phyloP scores from a whole-genome alignment of 2,888 invertebrate species.

The Xestoiulus laeticollis region DNA sequence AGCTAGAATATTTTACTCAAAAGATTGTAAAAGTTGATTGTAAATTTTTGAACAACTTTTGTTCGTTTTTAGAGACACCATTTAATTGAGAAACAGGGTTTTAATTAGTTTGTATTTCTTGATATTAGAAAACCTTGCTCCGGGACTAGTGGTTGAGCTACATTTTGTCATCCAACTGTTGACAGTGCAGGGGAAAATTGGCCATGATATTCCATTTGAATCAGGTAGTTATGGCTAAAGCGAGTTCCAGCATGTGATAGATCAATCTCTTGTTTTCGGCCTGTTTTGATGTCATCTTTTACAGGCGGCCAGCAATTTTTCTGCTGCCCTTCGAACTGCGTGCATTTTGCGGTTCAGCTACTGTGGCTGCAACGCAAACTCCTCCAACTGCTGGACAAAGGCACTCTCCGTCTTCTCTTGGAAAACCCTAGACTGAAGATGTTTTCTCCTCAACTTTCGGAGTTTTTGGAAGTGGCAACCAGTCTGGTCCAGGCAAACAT shows the following conservation, averaged over 20 bases:
- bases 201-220: not conserved
- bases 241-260: not conserved
- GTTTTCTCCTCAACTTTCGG: slow-evolving; percentile 70
- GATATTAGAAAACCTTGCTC: slow-evolving; percentile 67
- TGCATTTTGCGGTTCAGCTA: slow-evolving; percentile 78
- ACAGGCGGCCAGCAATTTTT: slow-evolving; percentile 1
- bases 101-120: slow-evolving; percentile 3
- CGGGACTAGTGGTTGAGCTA: slow-evolving; percentile 75
- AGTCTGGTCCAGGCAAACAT: not conserved
- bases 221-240: not conserved
- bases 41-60: not conserved
- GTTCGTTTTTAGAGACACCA: not conserved
- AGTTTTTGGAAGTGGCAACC: not conserved
- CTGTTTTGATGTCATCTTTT: not conserved
- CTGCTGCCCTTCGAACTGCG: slow-evolving; percentile 68
- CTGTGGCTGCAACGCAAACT: slow-evolving; percentile 62
- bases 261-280: not conserved
- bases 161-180: slow-evolving; percentile 74
- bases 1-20: not conserved
- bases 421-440: slow-evolving; percentile 74
- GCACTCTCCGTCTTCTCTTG: slow-evolving; percentile 73
- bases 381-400: slow-evolving; percentile 72
- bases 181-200: slow-evolving; percentile 64
- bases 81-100: not conserved
- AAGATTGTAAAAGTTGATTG: not conserved